Base-by-base conservation (phyloP, 2,113 vertebrate genomes). In the Lonchura striata region DNA sequence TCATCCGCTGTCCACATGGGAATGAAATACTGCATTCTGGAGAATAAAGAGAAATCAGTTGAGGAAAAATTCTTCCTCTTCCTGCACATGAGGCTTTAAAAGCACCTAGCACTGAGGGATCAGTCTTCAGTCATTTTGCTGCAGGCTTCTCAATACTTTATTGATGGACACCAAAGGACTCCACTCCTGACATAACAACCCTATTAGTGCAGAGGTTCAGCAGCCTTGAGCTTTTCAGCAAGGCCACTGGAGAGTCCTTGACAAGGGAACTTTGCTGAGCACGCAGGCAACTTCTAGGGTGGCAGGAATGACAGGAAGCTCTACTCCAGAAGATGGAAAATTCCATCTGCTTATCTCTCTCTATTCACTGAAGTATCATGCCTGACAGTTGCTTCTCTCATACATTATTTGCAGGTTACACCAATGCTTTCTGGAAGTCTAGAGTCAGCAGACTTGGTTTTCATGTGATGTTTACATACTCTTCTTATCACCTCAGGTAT, bases 381-480 rank as follows among this genome's bases (percentile, higher is more conserved):
- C 57, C 15, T 89, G 54, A 44, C 35, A 37, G 16, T 78, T 84
- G 9, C 11, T 63, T 79, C 27, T 88, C 28, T 44, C 7, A 5
- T 88, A 56, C 10, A 5, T 42, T 57, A 52, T 59, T 92, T 87
- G 8, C 30, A 94, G 44, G 61, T 92, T 90, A 63, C 61, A 66
- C 74, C 52, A 54, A 54, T 81, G 16, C 33, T 92, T 59, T 85
- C 60, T 94, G 42, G 49, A 88, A 76, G 25, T 15, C 68, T 92
- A 50, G 47, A 93, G 33, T 81, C 69, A 77, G 37, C 24, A 70
- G 41, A 78, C 56, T 52, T 75, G 28, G 60, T 91, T 88, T 95
- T 71, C 54, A 15, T 90, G 49, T 56, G 78, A 52, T 96, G 81
- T 96, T 97, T 94, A 92, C 95, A 96, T 97, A 94, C 41, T 86